Evolutionary conservation across 2,888 invertebrate genomes (phyloP), one percentile per base, ranked within the genome.

Genomic region (Tetranychus piercei): DNA sequence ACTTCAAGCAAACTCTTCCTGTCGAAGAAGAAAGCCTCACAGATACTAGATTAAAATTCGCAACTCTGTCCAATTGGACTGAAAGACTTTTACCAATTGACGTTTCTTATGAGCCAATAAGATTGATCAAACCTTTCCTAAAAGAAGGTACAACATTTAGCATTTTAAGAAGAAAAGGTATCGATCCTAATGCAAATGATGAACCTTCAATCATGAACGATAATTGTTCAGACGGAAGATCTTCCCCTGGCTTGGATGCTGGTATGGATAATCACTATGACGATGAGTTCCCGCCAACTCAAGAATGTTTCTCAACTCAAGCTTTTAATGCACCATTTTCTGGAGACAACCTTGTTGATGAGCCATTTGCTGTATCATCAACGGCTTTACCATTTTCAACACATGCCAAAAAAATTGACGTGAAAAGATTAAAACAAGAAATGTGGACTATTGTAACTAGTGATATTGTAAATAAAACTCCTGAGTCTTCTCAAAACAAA

Each of bases 391-490:
- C 88, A 0, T 92, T 90, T 82, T 90, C 92, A 6, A 87, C 88
- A 82, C 86, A 88, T 75, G 90, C 93, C 6, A 93, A 93, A 81
- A 90, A 89, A 76, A 87, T 93, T 69, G 91, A 94, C 80, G 92
- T 93, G 87, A 89, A 88, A 80, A 88, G 87, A 80, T 82, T 93
- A 71, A 93, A 93, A 81, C 84, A 85, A n/a, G 86, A 87, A 74
- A 88, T 91, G 77, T 90, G 90, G 88, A 85, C 85, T 67, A 82
- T 88, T 77, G 82, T 91, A 9, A 85, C 84, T 0, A 69, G 20
- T 69, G 69, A 69, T 11, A 23, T 11, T 11, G 20, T 20, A 23
- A 23, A 22, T n/a, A 22, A 69, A 69, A 34, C 34, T 34, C 34
- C 34, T 3, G 34, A 34, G 34, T 34, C 34, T 34, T 69, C 20